These are phyloP conservation scores for Plectropomus leopardus DNA, from an alignment of 2,113 vertebrate species.

Conservation along the genomic window DNA sequence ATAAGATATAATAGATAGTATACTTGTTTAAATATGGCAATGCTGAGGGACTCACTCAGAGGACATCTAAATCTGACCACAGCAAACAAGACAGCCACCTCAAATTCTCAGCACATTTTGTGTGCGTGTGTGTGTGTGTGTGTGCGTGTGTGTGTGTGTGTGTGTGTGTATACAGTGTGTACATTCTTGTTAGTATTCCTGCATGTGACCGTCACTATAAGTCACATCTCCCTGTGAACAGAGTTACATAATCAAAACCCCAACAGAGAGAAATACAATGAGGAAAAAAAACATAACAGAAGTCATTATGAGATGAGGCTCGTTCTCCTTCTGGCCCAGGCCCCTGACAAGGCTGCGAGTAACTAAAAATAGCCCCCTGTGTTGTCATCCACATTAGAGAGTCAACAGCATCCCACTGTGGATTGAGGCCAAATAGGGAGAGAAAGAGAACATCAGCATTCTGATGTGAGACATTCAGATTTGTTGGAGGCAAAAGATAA, in stretches of 20 bases:
- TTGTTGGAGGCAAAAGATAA: background rate
- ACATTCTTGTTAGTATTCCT: background rate
- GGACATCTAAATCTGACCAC: no score
- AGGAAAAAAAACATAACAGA: conserved; percentile 33
- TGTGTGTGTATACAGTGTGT: background rate
- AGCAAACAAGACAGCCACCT: background rate
- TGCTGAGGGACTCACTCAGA: no score
- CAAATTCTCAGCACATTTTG: background rate
- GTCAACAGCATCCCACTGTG: conserved; percentile 11
- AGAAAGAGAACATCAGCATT: conserved; percentile 15
- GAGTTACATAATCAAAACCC: conserved; percentile 59
- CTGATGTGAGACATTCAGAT: conserved; percentile 22
- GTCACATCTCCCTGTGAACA: conserved; percentile 46
- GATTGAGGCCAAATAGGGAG: conserved; percentile 28
- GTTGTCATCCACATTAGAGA: conserved; percentile 20
- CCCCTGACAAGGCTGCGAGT: conserved; percentile 7
- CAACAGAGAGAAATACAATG: conserved; percentile 11
- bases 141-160: background rate
- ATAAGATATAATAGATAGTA: background rate
- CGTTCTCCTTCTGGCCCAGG: conserved; percentile 37
- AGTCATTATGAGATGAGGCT: conserved; percentile 43
- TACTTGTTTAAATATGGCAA: no score
- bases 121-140: background rate
- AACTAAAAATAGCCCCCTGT: conserved; percentile 57
- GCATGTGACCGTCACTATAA: conserved; percentile 35